Conservation (phyloP, 2,113 vertebrate genomes). For the Willisornis vidua region DNA sequence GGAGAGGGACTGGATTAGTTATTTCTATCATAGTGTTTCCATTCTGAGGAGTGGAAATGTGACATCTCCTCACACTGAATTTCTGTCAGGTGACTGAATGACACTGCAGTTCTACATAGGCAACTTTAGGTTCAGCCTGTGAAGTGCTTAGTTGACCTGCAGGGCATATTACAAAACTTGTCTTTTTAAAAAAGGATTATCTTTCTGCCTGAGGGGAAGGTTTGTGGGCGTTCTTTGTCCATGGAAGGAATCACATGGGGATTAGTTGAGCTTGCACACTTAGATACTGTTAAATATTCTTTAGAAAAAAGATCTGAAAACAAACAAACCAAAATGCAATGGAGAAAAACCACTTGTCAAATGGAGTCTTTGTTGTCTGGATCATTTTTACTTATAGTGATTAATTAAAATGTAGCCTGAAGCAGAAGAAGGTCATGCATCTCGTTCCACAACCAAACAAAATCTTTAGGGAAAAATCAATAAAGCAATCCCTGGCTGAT, state of each 20-base stretch:
- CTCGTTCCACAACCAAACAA: neutral
- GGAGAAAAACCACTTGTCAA: neutral
- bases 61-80: neutral
- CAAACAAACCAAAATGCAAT: neutral
- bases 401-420: constrained; percentile 37
- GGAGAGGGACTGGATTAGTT: neutral
- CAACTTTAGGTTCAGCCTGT: neutral
- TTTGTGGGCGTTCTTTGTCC: neutral
- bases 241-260: neutral
- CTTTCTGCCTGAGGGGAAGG: neutral
- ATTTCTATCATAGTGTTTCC: neutral
- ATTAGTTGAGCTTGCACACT: neutral
- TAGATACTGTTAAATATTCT: neutral
- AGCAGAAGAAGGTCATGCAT: neutral
- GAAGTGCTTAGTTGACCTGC: neutral
- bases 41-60: neutral
- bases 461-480: constrained; percentile 2
- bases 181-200: neutral
- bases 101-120: neutral
- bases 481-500: neutral
- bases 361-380: neutral
- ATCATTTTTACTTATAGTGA: neutral
- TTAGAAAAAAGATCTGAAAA: neutral
- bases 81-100: neutral
- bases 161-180: neutral